Percentiles rank a stretch among this genome's conserved stretches.
phyloP scores from a whole-genome alignment of 2,797 vertebrate species.

The Columba guinea region DNA sequence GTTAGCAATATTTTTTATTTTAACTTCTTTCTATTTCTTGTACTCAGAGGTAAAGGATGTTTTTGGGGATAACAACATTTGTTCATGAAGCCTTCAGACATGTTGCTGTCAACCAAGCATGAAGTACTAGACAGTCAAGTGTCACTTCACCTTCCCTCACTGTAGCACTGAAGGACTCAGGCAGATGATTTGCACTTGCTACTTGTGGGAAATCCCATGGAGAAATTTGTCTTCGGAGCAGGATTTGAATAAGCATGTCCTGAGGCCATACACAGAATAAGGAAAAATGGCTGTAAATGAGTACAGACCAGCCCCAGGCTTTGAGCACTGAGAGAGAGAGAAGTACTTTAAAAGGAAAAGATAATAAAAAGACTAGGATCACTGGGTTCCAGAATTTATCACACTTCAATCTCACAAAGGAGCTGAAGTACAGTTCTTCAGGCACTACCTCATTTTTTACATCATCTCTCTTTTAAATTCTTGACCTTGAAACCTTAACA shows the following conservation, averaged over 20 bases:
- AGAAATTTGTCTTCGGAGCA: background rate
- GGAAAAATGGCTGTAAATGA: background rate
- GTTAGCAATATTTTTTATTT: background rate
- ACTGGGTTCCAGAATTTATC: background rate
- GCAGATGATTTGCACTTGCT: background rate
- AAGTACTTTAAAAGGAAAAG: background rate
- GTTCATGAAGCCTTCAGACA: background rate
- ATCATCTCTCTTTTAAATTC: background rate
- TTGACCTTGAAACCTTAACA: background rate
- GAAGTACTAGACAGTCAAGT: background rate
- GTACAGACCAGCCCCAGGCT: background rate
- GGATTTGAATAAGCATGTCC: background rate
- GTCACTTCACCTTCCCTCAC: background rate
- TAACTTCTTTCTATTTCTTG: background rate
- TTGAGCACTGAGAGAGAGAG: background rate
- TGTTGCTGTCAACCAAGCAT: rapidly evolving
- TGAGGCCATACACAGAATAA: background rate
- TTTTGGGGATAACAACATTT: background rate
- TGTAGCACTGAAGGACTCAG: background rate
- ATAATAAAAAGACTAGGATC: background rate
- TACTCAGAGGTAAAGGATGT: rapidly evolving
- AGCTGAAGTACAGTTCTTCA: background rate
- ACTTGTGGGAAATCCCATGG: background rate
- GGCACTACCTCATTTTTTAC: background rate
- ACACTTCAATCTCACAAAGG: background rate